A percentile compares a stretch with the other conserved stretches of the same genome.
Evolutionary conservation across 2,797 vertebrate genomes (phyloP).

Genomic region (Squalus acanthias): DNA sequence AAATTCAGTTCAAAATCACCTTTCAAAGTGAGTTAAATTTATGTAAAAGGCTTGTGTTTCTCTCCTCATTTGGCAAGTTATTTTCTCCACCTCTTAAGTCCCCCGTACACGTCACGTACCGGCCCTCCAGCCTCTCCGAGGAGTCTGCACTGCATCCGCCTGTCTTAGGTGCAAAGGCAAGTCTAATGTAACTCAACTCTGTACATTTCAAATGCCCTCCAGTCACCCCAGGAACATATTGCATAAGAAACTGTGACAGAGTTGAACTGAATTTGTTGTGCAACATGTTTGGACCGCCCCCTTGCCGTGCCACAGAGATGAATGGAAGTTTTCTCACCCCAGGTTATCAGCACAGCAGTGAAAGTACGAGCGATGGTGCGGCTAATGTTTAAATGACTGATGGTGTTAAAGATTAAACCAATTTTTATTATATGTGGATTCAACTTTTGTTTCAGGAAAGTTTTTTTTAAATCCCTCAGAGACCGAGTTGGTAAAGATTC

Average conservation of each 20-base stretch:
- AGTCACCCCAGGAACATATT: neutral
- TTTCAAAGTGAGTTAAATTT: neutral
- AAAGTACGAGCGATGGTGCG: neutral
- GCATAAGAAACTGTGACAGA: neutral
- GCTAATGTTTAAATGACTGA: neutral
- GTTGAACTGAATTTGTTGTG: neutral
- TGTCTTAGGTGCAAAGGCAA: neutral
- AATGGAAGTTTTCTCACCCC: neutral
- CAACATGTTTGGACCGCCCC: neutral
- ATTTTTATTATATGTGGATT: neutral
- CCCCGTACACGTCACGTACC: neutral
- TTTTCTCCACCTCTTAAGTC: neutral
- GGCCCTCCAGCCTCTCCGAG: neutral
- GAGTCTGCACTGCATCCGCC: too few species aligned
- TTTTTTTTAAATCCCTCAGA: too few species aligned
- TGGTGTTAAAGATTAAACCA: neutral
- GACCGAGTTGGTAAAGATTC: too few species aligned
- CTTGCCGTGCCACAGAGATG: neutral
- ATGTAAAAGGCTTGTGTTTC: neutral
- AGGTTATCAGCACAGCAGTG: neutral
- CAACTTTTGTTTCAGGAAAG: neutral
- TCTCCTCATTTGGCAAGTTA: neutral
- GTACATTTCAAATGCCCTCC: neutral
- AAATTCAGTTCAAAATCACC: neutral
- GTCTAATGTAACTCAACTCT: neutral